Conservation (phyloP, 1,140 invertebrate genomes). For the Cyphomyrmex costatus region DNA sequence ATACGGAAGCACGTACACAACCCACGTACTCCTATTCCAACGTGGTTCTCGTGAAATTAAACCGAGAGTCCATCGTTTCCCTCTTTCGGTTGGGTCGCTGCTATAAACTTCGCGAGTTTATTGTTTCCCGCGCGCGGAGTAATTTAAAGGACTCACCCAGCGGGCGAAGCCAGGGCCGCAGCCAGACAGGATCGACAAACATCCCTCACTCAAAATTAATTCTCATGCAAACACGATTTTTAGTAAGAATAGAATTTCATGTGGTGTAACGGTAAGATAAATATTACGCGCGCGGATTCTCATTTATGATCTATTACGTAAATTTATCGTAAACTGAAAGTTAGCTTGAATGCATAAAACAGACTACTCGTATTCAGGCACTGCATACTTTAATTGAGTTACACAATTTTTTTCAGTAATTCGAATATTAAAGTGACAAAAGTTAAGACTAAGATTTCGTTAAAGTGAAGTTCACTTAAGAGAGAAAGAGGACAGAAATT, state of each 20-base stretch:
- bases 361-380: neutral
- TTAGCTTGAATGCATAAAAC: no score
- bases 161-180: constrained; percentile 42
- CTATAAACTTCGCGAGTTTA: constrained; percentile 75
- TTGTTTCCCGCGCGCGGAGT: constrained; percentile 73
- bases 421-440: neutral
- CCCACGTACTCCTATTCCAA: constrained; percentile 52
- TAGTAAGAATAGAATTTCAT: constrained; percentile 1
- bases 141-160: constrained; percentile 73
- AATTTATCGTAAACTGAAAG: neutral
- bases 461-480: neutral
- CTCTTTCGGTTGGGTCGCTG: constrained; percentile 60
- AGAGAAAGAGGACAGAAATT: neutral
- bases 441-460: neutral
- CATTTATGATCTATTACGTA: neutral
- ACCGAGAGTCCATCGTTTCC: constrained; percentile 65
- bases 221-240: constrained; percentile 29
- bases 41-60: constrained; percentile 72
- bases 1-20: constrained; percentile 56
- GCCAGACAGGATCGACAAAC: constrained; percentile 41
- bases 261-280: neutral
- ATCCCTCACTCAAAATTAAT: constrained; percentile 57
- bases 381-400: neutral
- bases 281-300: constrained; percentile 1
- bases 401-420: neutral